Percentiles rank a stretch among this genome's conserved stretches.
These are phyloP conservation scores for Galagoides demidoff DNA, from an alignment of 2,797 vertebrate species.

Conservation along the genomic window DNA sequence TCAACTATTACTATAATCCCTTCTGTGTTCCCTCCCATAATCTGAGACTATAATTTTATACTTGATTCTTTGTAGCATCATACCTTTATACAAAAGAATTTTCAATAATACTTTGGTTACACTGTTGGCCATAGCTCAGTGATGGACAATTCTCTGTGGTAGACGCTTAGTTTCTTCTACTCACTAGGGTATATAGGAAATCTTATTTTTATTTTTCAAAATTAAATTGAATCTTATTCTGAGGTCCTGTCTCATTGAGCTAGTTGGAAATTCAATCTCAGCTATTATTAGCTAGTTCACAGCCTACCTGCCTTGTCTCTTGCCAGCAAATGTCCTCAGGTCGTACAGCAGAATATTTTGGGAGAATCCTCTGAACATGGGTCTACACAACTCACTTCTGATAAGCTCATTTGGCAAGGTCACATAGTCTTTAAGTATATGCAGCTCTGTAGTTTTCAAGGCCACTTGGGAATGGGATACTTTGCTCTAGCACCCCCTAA, in stretches of 20 bases:
- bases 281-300: constrained; percentile 39
- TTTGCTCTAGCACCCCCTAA: background rate
- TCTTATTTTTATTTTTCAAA: constrained; percentile 61
- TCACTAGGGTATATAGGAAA: constrained; percentile 16
- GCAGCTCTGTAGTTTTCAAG: background rate
- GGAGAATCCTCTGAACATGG: background rate
- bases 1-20: constrained; percentile 15
- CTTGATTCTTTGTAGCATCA: constrained; percentile 26
- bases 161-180: constrained; percentile 13
- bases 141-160: constrained; percentile 37
- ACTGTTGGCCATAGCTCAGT: constrained; percentile 27
- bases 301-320: background rate
- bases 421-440: background rate
- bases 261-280: constrained; percentile 45
- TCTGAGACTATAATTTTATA: constrained; percentile 26
- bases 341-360: constrained; percentile 40
- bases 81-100: constrained; percentile 50
- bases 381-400: background rate
- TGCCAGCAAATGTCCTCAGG: constrained; percentile 2
- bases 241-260: constrained; percentile 2
- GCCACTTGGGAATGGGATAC: background rate
- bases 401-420: background rate
- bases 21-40: constrained; percentile 17
- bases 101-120: constrained; percentile 4
- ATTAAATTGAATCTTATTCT: constrained; percentile 53